A percentile compares a stretch with the other conserved stretches of the same genome.
Evolutionary conservation across 2,888 invertebrate species (phyloP).

Genomic region (Macrostomum cliftonense): DNA sequence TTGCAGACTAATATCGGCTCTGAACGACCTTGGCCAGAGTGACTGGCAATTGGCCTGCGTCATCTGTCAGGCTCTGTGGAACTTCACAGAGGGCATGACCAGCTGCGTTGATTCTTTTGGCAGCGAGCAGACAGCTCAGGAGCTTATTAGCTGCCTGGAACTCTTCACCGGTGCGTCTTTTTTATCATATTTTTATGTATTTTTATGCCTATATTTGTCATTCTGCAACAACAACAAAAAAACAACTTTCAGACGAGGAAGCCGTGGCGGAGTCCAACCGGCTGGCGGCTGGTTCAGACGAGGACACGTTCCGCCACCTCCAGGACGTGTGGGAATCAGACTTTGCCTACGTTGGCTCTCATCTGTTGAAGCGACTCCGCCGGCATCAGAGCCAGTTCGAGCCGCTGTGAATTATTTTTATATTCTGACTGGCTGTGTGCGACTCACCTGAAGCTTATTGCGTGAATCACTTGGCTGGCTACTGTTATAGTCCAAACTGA

Average conservation of each 20-base stretch:
- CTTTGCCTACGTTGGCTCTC: constrained; percentile 30
- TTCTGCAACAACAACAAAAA: too few species aligned
- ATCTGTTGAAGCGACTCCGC: constrained; percentile 30
- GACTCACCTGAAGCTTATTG: too few species aligned
- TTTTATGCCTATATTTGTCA: too few species aligned
- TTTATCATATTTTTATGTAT: too few species aligned
- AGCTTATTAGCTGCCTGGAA: constrained; percentile 24
- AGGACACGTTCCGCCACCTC: constrained; percentile 24
- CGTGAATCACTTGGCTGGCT: too few species aligned
- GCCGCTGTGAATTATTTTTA: constrained; percentile 4
- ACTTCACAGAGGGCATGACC: constrained; percentile 42
- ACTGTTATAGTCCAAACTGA: too few species aligned
- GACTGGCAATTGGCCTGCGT: constrained; percentile 54
- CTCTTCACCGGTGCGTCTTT: constrained; percentile 10
- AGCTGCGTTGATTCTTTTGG: constrained; percentile 28
- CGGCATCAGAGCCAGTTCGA: constrained; percentile 25
- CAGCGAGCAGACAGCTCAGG: constrained; percentile 20
- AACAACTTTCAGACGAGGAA: constrained; percentile 20
- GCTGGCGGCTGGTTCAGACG: constrained; percentile 16
- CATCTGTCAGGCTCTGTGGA: constrained; percentile 57
- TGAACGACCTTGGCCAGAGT: constrained; percentile 45
- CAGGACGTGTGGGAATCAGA: constrained; percentile 29
- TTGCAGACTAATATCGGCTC: constrained; percentile 41
- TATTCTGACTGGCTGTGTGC: too few species aligned
- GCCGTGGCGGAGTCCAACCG: constrained; percentile 16